Evolutionary conservation across 2,888 invertebrate genomes (phyloP).

Genomic region (Phalera bucephala): DNA sequence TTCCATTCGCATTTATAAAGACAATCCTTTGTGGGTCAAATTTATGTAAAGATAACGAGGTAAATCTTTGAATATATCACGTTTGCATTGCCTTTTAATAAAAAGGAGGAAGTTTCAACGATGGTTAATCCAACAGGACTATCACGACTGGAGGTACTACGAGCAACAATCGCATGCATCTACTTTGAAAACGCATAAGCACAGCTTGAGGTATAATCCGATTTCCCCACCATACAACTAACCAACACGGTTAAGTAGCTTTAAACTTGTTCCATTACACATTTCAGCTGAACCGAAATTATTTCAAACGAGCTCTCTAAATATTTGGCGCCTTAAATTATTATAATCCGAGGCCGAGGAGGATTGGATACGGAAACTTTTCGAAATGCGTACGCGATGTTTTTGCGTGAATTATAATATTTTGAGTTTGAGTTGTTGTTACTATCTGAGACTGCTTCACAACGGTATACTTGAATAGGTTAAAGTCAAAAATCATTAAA

Average conservation of each 20-base stretch:
- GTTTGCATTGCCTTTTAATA: no score
- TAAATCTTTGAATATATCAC: no score
- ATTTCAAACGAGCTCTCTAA: slow-evolving; percentile 64
- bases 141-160: no score
- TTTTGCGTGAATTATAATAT: not conserved
- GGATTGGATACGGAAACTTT: slow-evolving; percentile 4
- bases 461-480: no score
- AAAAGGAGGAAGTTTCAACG: no score
- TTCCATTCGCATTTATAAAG: no score
- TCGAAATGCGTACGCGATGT: not conserved
- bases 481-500: no score
- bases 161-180: no score
- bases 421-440: not conserved
- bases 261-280: slow-evolving; percentile 58
- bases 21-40: no score
- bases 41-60: no score
- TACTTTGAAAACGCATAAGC: no score
- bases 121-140: no score
- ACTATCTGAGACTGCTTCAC: not conserved
- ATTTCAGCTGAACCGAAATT: slow-evolving; percentile 58
- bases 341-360: slow-evolving; percentile 60
- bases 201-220: slow-evolving; percentile 18
- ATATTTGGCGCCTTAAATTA: slow-evolving; percentile 66
- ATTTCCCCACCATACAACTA: slow-evolving; percentile 26
- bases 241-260: slow-evolving; percentile 51